phyloP scores from a whole-genome alignment of 2,888 invertebrate species.

The Silvanus unidentatus region DNA sequence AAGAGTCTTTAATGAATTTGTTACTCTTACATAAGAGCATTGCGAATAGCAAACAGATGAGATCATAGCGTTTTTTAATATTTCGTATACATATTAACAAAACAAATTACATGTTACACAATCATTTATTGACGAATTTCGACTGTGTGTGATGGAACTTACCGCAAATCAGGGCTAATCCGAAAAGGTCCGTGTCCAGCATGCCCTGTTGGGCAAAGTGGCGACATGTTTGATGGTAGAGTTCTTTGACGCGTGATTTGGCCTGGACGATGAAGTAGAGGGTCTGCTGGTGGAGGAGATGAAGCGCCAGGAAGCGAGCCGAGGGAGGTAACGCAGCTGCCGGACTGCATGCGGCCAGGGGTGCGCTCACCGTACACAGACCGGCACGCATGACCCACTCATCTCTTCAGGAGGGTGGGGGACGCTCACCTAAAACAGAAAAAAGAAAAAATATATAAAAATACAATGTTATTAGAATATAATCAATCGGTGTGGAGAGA shows the following conservation, averaged over 20 bases:
- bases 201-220: slow-evolving; percentile 77
- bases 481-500: too few relatives aligned
- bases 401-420: slow-evolving; percentile 43
- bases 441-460: slow-evolving; percentile 2
- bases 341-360: slow-evolving; percentile 71
- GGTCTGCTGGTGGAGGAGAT: slow-evolving; percentile 57
- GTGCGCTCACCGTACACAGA: slow-evolving; percentile 77
- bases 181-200: slow-evolving; percentile 80
- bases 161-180: slow-evolving; percentile 79
- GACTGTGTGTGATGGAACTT: too few relatives aligned
- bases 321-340: slow-evolving; percentile 55
- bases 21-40: too few relatives aligned
- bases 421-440: slow-evolving; percentile 36
- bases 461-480: too few relatives aligned
- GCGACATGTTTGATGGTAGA: slow-evolving; percentile 72
- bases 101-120: too few relatives aligned
- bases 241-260: slow-evolving; percentile 78
- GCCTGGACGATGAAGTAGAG: slow-evolving; percentile 61
- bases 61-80: too few relatives aligned
- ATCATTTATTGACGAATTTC: too few relatives aligned
- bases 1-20: too few relatives aligned
- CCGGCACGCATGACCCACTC: slow-evolving; percentile 53
- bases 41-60: too few relatives aligned
- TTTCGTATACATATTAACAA: too few relatives aligned
- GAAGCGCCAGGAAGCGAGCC: slow-evolving; percentile 60